Evolutionary conservation across 2,113 vertebrate genomes (phyloP).

Genomic region (Hypanus sabinus): DNA sequence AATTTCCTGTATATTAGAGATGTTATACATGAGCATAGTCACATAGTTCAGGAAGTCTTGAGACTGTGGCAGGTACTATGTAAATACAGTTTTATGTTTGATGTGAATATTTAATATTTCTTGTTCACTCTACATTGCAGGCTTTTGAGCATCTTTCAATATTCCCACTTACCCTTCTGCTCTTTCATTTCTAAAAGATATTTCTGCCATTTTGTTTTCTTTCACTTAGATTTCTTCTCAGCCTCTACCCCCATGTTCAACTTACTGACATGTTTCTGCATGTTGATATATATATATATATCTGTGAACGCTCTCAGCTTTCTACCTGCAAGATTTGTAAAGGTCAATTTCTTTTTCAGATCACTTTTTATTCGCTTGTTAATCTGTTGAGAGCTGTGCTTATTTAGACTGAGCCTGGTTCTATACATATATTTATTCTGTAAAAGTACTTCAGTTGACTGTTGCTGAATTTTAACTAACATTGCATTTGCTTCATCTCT

Average conservation of each 20-base stretch:
- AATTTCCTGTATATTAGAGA: not conserved
- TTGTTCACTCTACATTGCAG: not conserved
- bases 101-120: not conserved
- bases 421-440: not conserved
- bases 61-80: not conserved
- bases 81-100: not conserved
- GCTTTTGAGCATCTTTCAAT: not conserved
- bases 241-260: not conserved
- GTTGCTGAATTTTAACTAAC: not conserved
- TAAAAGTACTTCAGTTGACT: not conserved
- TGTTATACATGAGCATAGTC: not conserved
- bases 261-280: conserved; percentile 7
- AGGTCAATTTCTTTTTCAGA: not conserved
- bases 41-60: not conserved
- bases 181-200: not conserved
- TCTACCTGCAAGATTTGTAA: not conserved
- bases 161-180: not conserved
- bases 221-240: not conserved
- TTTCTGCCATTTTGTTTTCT: not conserved
- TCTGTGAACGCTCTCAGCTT: not conserved
- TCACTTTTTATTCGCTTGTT: not conserved
- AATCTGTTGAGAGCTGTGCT: not conserved
- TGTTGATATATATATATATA: not conserved
- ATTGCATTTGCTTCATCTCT: not conserved
- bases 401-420: not conserved